Evolutionary conservation across 1,140 invertebrate species (phyloP).

Genomic region (Agrypnia vestita): DNA sequence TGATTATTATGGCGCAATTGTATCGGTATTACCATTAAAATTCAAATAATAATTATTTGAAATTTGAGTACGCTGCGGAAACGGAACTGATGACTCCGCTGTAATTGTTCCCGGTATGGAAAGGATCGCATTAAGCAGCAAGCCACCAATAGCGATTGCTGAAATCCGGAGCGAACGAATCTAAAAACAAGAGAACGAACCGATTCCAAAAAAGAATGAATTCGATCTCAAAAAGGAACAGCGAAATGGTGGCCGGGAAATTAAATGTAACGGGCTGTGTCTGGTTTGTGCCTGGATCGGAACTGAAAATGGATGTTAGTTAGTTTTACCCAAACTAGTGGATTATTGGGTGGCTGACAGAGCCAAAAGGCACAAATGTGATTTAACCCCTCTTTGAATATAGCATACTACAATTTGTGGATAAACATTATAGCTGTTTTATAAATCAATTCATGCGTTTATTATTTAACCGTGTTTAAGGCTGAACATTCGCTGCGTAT

Average conservation of each 20-base stretch:
- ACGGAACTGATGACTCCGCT: neutral
- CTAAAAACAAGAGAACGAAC: conserved; percentile 29
- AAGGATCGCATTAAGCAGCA: conserved; percentile 11
- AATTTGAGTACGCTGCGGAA: too few species aligned
- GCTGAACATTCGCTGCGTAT: too few species aligned
- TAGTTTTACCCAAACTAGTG: neutral
- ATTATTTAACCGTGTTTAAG: too few species aligned
- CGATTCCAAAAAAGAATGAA: conserved; percentile 11
- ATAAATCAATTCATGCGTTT: too few species aligned
- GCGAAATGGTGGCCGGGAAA: neutral
- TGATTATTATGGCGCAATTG: too few species aligned
- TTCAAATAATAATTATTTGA: too few species aligned
- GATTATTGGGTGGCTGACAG: neutral
- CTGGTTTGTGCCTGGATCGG: neutral
- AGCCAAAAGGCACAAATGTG: too few species aligned
- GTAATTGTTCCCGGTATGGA: conserved; percentile 9
- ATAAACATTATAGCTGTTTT: too few species aligned
- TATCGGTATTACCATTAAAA: too few species aligned
- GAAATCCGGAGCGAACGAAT: neutral
- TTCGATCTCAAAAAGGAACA: conserved; percentile 5
- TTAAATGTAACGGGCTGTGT: conserved; percentile 16
- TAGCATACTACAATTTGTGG: too few species aligned
- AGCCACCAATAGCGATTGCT: neutral
- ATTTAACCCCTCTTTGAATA: too few species aligned
- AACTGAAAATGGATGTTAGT: neutral